Evolutionary conservation across 2,113 vertebrate genomes (phyloP).

Genomic region (Gobiocypris rarus): DNA sequence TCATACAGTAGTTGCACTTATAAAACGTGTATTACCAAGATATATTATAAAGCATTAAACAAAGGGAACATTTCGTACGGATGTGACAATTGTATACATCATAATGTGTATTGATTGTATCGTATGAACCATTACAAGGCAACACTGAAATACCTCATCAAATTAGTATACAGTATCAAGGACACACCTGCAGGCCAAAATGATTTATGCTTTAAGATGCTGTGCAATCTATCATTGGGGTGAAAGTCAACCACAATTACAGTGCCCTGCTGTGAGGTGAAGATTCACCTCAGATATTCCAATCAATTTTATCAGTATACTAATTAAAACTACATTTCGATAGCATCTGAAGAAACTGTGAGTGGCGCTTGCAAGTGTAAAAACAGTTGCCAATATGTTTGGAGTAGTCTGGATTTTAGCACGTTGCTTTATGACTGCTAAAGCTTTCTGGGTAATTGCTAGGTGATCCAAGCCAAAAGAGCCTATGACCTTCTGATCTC

Average conservation of each 20-base stretch:
- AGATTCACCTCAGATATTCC: background rate
- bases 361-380: background rate
- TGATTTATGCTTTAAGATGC: conserved; percentile 5
- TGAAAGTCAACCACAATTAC: conserved; percentile 4
- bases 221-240: conserved; percentile 6
- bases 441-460: too few species aligned
- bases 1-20: background rate
- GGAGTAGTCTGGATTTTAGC: too few species aligned
- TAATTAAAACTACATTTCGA: background rate
- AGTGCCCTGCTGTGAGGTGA: background rate
- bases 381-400: background rate
- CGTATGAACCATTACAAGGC: background rate
- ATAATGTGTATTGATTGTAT: background rate
- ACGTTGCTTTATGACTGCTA: too few species aligned
- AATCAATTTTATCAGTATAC: background rate
- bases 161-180: conserved; percentile 9
- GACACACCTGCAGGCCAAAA: conserved; percentile 18
- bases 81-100: background rate
- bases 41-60: background rate
- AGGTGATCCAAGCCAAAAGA: too few species aligned
- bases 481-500: too few species aligned
- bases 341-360: background rate
- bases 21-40: background rate
- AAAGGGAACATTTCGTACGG: background rate
- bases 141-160: background rate